Base-by-base conservation (phyloP, 2,888 invertebrate species). In the Ganaspis brasiliensis region DNA sequence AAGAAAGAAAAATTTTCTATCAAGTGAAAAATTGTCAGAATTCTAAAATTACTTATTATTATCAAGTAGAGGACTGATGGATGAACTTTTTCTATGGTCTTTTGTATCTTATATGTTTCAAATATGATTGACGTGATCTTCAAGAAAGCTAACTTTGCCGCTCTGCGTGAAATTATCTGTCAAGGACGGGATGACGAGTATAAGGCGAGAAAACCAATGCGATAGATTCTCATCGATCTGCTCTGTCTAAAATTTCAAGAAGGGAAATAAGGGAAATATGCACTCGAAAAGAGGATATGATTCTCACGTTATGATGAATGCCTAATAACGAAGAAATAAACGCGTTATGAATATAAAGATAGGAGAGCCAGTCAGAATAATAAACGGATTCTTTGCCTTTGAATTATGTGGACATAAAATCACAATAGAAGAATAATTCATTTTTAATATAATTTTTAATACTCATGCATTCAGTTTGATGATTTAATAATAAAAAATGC, bases 151-250 rank as follows among this genome's bases (percentile, higher is more conserved):
- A 67, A 61, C 55, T 76, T 72, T 74, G 45, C 72, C 59, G 74
- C 57, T 3, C 72, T 74, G 76, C 79, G 76, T 76, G 79, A 79
- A 79, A 79, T 79, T 79, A 74, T 79, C 79, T 79, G 76, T 73
- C 74, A 76, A 57, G 57, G 59, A 31, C 21, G 40, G 55, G 59
- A 21, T 55, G 21, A 45, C 59, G 35, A 52, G 49, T 72, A 70
- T 78, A 74, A 72, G 49, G 16, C 63, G 72, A 49, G 49, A 31
- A 74, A 76, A 70, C 70, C 71, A 74, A 52, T 70, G 57, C 72
- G 73, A 67, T 73, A 73, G 57, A 40, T 49, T 21, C 61, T 45
- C 73, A 77, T 74, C 70, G 74, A 77, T 67, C 79, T 79, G 37
- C 59, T 72, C 40, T 56, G 24, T 49, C 76, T 71, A 37, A 40